phyloP scores from a whole-genome alignment of 1,140 invertebrate genomes.

The Nasonia vitripennis region DNA sequence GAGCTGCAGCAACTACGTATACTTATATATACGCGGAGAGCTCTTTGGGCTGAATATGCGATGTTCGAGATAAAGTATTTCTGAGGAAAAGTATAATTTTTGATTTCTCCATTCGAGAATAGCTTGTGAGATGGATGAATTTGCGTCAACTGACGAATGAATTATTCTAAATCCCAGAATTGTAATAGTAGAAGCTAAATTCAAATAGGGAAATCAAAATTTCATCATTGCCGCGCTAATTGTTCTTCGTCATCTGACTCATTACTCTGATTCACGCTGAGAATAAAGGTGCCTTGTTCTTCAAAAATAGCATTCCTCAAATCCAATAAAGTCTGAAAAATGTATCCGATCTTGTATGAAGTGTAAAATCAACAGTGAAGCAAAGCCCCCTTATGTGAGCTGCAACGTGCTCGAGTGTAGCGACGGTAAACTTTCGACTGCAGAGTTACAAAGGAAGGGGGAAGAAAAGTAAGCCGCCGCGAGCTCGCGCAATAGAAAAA shows the following conservation, averaged over 20 bases:
- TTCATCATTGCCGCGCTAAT: too few relatives aligned
- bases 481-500: constrained; percentile 16
- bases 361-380: not conserved
- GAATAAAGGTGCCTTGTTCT: not conserved
- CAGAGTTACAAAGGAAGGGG: not conserved
- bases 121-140: too few relatives aligned
- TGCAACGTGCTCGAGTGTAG: not conserved
- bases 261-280: too few relatives aligned
- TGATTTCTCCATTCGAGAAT: too few relatives aligned
- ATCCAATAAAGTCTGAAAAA: not conserved
- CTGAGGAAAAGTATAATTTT: too few relatives aligned
- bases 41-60: not conserved
- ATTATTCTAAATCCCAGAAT: too few relatives aligned
- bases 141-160: too few relatives aligned
- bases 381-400: not conserved
- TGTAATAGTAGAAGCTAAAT: too few relatives aligned
- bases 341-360: not conserved
- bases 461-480: not conserved
- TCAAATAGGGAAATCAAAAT: too few relatives aligned
- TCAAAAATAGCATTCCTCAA: not conserved
- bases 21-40: not conserved
- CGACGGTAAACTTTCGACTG: constrained; percentile 29
- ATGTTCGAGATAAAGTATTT: too few relatives aligned
- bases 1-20: not conserved
- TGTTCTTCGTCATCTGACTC: too few relatives aligned